Base-by-base conservation (phyloP, 1,140 invertebrate genomes). In the Drosophila bocqueti region DNA sequence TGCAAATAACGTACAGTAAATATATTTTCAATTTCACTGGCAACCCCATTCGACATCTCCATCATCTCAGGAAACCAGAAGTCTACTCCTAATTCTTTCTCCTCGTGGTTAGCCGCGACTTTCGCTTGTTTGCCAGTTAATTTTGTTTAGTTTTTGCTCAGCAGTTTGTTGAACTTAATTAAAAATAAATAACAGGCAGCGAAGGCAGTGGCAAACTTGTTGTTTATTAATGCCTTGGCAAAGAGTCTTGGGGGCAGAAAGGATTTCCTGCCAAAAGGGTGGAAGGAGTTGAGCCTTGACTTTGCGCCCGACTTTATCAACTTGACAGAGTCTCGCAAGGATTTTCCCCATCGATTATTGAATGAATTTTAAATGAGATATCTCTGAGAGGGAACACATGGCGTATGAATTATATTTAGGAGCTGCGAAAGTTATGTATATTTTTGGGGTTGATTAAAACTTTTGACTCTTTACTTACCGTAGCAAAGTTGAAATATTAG, bases 121-220 rank as follows among this genome's bases (percentile, higher is more conserved):
- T 64, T 62, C 55, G 67, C 50, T 59, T 71, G 45, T 76, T 76
- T 66, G 58, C 21, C 84, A 87, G 84, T 73, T 89, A 84, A 84
- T 84, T 89, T 85, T 90, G 81, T 84, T 89, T 75, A 90, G 83
- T 79, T 90, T 79, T 78, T 73, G 71, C 71, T 57, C 81, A 79
- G 65, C 87, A 90, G 84, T 89, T 90, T 89, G 78, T 79, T 79
- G 84, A 89, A 89, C 85, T 81, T 89, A 84, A 89, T 89, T 90
- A 89, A 89, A 90, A 90, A 90, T 89, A 81, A 83, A 79, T 83
- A 83, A 81, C 67, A 73, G 55, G n/a, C 68, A 34, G 46, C 36
- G 66, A 4, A 29, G 55, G 54, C 76, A 83, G 45, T 49, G 45
- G 73, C 69, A 68, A 68, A 68, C 57, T 74, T 79, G 74, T 67